Percentiles rank a stretch among this genome's conserved stretches.
phyloP scores from a whole-genome alignment of 2,797 vertebrate genomes.

The Delichon dasypus region DNA sequence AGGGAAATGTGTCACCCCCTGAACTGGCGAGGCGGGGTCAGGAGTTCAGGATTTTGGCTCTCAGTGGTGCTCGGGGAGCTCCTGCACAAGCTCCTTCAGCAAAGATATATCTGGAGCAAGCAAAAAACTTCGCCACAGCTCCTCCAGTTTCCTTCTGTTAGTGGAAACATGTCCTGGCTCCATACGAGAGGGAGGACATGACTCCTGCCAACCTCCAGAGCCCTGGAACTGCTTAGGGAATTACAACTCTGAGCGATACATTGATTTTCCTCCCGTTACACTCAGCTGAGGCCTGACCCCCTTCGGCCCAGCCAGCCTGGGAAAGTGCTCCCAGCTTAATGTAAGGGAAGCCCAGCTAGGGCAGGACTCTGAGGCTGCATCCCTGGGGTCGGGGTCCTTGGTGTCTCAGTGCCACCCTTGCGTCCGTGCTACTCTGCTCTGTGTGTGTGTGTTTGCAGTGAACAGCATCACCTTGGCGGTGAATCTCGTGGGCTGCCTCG shows the following conservation, averaged over 20 bases:
- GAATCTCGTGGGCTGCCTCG: constrained; percentile 96
- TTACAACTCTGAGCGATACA: not conserved
- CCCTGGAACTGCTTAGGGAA: not conserved
- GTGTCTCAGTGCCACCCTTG: constrained; percentile 16
- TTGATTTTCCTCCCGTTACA: not conserved
- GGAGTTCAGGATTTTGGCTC: not conserved
- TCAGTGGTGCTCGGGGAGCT: not conserved
- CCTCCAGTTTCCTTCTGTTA: not conserved
- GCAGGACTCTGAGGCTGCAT: not conserved
- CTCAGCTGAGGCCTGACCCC: not conserved
- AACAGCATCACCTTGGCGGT: constrained; percentile 91
- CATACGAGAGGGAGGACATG: accelerated
- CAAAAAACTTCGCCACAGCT: not conserved
- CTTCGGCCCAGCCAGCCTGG: not conserved
- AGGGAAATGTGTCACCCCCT: not conserved
- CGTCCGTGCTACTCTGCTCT: constrained; percentile 24
- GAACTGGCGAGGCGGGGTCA: accelerated
- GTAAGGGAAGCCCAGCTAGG: not conserved
- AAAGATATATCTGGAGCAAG: not conserved
- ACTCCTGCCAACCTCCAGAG: not conserved
- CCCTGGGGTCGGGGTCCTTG: not conserved
- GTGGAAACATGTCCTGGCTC: not conserved
- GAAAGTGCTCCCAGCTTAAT: not conserved
- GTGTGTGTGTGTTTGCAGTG: constrained; percentile 84
- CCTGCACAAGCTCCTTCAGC: not conserved